Evolutionary conservation across 2,797 vertebrate species (phyloP), one percentile per base, ranked within the genome.

Genomic region (Arrhamphus sclerolepis): DNA sequence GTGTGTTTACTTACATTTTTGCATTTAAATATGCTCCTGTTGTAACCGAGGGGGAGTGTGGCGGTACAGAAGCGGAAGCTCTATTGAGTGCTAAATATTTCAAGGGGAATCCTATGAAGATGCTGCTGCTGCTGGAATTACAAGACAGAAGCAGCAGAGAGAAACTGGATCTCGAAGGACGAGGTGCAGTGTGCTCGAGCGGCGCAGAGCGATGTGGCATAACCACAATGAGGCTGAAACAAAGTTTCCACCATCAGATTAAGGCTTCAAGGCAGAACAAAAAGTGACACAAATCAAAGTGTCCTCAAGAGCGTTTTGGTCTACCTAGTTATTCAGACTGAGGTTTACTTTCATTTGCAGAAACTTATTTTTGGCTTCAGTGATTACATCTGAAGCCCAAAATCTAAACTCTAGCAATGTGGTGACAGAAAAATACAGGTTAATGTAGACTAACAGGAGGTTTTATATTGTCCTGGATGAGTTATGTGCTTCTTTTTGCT

Each of bases 1-100:
- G n/a, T 17, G 21, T 66, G 46, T 65, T 71, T 67, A 48, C 31
- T 43, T 67, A 52, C 44, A 59, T 69, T 26, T 29, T 49, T 46
- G 42, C 38, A 68, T 56, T 49, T 59, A 46, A 56, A 77, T 49
- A 48, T 41, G 55, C 62, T 58, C 38, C 41, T 2, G n/a, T 53
- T n/a, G 31, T 76, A 67, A 72, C 66, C 66, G 70, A 42, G 49
- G 28, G 14, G 54, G 52, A 50, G 69, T 6, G 7, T 66, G 52
- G 63, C 46, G 55, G 48, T 29, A 48, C 28, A 41, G 54, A n/a
- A 75, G 62, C 47, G 46, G 22, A 41, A 10, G 54, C 55, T 56
- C 52, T 34, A 51, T 44, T 62, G 60, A 68, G 68, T 38, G 49
- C 48, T 83, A 69, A 82, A 83, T 82, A 77, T 85, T 88, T 84